Evolutionary conservation across 2,113 vertebrate species (phyloP), one percentile per base, ranked within the genome.

Genomic region (Carlito syrichta): DNA sequence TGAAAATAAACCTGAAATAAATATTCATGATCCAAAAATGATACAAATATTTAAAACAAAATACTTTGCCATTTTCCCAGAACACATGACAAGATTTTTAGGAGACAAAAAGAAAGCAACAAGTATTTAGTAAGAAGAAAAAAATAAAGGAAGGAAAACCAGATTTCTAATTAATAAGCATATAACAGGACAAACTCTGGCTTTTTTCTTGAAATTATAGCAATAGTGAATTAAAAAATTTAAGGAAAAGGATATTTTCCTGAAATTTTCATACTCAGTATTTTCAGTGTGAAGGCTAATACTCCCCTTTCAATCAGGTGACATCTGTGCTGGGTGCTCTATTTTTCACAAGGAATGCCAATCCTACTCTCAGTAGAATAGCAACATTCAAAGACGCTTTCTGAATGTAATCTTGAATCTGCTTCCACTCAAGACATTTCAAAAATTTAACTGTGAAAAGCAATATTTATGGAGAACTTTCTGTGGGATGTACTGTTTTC

Each of bases 181-280:
- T 30, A 50, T 82, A 48, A 12, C 20, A 35, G 32, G 40, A 43
- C 8, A 68, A 66, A 12, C 25, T 48, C 25, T 60, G 9, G 2
- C 32, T 95, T 96, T 73, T 25, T 83, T 89, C 9, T 91, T 79
- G 23, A 82, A 95, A 76, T 56, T 32, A 95, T 40, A 94, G 32
- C 5, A 71, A 25, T 19, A 35, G 4, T 92, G 32, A 89, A 60
- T 30, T 60, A 8, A 25, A 63, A 88, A 30, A 38, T 8, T 50
- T 48, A 16, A 66, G 30, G 13, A 48, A 62, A 76, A 68, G 35
- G n/a, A 45, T 52, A 7, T 60, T 83, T 11, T 66, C 14, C 25
- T 60, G 30, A 69, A 48, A 87, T 50, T 83, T 62, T 60, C 32
- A 32, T 40, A 73, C 6, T 89, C 13, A 45, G 13, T n/a, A 5